Evolutionary conservation across 1,140 invertebrate genomes (phyloP).

Genomic region (Anadara kagoshimensis): DNA sequence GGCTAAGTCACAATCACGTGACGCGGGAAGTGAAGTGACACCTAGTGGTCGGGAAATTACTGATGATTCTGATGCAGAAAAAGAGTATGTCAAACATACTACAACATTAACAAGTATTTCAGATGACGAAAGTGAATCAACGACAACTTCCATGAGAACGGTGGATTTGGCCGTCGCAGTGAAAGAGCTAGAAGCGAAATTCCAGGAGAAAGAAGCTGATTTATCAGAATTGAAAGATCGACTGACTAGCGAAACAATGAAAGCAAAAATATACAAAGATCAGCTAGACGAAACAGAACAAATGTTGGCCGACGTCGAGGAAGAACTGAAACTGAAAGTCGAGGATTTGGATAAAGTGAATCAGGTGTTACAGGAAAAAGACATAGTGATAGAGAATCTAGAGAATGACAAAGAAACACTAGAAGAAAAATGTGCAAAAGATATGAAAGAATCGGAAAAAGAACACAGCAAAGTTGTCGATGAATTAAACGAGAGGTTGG

Average conservation of each 20-base stretch:
- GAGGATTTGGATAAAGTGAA: conserved; percentile 32
- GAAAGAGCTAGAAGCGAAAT: too few relatives aligned
- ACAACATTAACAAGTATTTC: conserved; percentile 46
- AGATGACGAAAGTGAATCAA: conserved; percentile 34
- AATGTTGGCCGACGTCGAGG: conserved; percentile 12
- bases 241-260: too few relatives aligned
- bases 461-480: conserved; percentile 27
- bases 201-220: too few relatives aligned
- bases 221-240: too few relatives aligned
- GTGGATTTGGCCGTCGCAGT: too few relatives aligned
- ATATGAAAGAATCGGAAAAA: conserved; percentile 27
- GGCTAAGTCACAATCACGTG: neutral
- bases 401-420: conserved; percentile 47
- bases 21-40: conserved; percentile 15
- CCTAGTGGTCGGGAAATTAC: conserved; percentile 2
- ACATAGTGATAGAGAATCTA: conserved; percentile 32
- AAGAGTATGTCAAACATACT: conserved; percentile 51
- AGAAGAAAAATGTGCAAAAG: conserved; percentile 49
- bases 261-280: neutral
- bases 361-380: conserved; percentile 35
- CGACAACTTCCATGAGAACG: too few relatives aligned
- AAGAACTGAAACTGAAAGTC: conserved; percentile 12
- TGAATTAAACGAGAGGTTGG: conserved; percentile 44
- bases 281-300: conserved; percentile 16
- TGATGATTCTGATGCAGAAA: conserved; percentile 14